Evolutionary conservation across 2,113 vertebrate species (phyloP).

Genomic region (Parotia lawesii): DNA sequence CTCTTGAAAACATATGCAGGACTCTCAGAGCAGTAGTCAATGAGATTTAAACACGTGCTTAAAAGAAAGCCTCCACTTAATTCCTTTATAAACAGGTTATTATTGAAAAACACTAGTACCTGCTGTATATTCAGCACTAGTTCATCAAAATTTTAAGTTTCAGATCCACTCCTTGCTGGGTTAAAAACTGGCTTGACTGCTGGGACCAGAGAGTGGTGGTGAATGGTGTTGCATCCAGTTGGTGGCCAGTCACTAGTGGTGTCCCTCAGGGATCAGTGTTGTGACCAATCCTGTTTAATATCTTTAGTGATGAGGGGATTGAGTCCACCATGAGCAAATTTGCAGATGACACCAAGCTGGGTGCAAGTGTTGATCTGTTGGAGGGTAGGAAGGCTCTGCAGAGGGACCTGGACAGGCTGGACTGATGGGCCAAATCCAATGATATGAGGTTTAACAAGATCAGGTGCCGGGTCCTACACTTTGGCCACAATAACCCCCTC

Average conservation of each 20-base stretch:
- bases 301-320: neutral
- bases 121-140: neutral
- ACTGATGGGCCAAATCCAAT: rapidly evolving
- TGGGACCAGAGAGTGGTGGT: neutral
- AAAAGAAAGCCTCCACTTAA: neutral
- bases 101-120: neutral
- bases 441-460: neutral
- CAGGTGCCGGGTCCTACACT: neutral
- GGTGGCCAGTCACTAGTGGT: neutral
- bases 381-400: neutral
- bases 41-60: neutral
- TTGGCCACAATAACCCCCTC: neutral
- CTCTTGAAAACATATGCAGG: neutral
- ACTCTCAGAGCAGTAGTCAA: neutral
- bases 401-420: neutral
- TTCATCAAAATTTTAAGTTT: neutral
- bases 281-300: neutral
- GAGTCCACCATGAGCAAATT: neutral
- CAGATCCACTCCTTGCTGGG: neutral
- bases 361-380: rapidly evolving
- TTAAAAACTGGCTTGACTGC: neutral
- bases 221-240: too few species aligned
- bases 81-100: neutral
- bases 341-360: neutral
- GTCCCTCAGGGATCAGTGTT: neutral